Percentiles rank a stretch among this genome's conserved stretches.
These are phyloP conservation scores for Tetramorium bicarinatum DNA, from an alignment of 2,888 invertebrate genomes.

Conservation along the genomic window DNA sequence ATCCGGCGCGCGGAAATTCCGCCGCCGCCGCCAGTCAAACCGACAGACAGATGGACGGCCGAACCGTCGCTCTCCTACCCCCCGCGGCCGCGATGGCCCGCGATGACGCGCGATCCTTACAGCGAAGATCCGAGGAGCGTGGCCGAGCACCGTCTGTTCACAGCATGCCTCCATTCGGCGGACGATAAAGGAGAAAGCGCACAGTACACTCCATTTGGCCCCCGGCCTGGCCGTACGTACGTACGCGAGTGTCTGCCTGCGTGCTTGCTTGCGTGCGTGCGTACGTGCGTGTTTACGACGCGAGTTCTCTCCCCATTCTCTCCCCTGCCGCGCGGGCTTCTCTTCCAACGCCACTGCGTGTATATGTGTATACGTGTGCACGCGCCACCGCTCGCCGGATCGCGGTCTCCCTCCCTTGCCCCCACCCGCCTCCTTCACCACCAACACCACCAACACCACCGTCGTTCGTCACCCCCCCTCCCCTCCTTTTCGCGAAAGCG, in stretches of 20 bases:
- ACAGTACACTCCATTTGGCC: conserved; percentile 63
- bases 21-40: conserved; percentile 30
- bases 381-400: conserved; percentile 31
- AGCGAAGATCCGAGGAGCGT: conserved; percentile 36
- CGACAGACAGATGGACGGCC: not conserved
- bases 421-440: not conserved
- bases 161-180: conserved; percentile 74
- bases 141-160: conserved; percentile 65
- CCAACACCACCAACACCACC: not conserved
- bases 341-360: conserved; percentile 46
- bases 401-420: conserved; percentile 47
- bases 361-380: not conserved
- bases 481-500: conserved; percentile 58
- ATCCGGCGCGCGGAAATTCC: conserved; percentile 81
- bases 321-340: conserved; percentile 56
- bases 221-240: conserved; percentile 13
- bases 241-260: not conserved
- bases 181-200: conserved; percentile 78
- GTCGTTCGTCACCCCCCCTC: conserved; percentile 37
- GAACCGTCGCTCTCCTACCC: conserved; percentile 9
- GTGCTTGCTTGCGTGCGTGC: not conserved
- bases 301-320: conserved; percentile 51
- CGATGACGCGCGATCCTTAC: conserved; percentile 32
- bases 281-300: conserved; percentile 54
- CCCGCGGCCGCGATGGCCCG: not conserved